A percentile compares a stretch with the other conserved stretches of the same genome.
These are phyloP conservation scores for Pocota personata DNA, from an alignment of 2,888 invertebrate genomes.

Conservation along the genomic window DNA sequence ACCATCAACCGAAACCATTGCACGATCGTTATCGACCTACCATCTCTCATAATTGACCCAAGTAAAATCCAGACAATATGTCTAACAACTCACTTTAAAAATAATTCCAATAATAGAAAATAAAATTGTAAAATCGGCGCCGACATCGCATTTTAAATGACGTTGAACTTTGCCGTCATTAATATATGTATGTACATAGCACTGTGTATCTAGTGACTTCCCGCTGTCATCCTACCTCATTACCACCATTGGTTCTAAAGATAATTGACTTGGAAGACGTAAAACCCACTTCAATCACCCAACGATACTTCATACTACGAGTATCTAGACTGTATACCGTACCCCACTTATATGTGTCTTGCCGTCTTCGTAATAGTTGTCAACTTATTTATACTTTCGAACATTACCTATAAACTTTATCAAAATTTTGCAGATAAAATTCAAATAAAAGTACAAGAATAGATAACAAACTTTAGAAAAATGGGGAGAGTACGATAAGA, in stretches of 20 bases:
- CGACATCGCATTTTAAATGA: constrained; percentile 32
- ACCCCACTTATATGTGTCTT: background rate
- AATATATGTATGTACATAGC: background rate
- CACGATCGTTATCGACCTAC: background rate
- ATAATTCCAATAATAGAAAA: constrained; percentile 32
- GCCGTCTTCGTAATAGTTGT: constrained; percentile 36
- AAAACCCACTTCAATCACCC: constrained; percentile 42
- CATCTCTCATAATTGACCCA: background rate
- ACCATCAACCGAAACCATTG: background rate
- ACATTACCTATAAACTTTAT: constrained; percentile 11
- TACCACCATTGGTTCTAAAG: background rate
- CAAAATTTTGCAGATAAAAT: constrained; percentile 30
- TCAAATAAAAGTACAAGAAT: background rate
- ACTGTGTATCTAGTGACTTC: background rate
- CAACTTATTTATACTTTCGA: constrained; percentile 36
- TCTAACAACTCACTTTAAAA: constrained; percentile 49
- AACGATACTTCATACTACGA: constrained; percentile 34
- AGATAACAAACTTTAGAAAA: constrained; percentile 22
- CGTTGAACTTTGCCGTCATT: constrained; percentile 46
- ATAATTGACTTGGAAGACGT: constrained; percentile 34
- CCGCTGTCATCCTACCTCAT: background rate
- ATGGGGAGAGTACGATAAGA: constrained; percentile 37
- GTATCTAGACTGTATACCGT: constrained; percentile 1
- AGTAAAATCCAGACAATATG: constrained; percentile 47
- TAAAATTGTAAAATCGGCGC: constrained; percentile 32